Base-by-base conservation (phyloP, 2,888 invertebrate species). In the Theretra japonica region DNA sequence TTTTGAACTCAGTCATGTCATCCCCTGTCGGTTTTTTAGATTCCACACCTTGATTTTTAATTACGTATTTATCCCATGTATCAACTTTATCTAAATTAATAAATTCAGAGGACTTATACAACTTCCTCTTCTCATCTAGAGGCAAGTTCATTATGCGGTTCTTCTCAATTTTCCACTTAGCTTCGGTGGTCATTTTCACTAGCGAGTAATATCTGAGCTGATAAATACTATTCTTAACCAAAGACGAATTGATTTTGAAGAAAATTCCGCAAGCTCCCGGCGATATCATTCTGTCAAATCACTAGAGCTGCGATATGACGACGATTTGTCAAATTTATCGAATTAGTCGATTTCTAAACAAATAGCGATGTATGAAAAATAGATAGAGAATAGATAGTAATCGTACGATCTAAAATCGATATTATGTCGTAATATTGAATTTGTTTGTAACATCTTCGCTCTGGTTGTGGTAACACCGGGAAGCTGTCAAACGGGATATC, bases 51-150 rank as follows among this genome's bases (percentile, higher is more conserved):
- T 88, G 86, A 75, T 90, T 81, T 80, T 89, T 85, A 74, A 84
- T 74, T 70, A 92, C 89, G 79, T 95, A 95, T 74, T 92, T 89
- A 60, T 84, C 80, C 96, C 96, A 96, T 25, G 95, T 92, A 57
- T 93, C 91, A 70, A 97, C 89, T 74, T 92, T 83, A 58, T 94
- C 87, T 3, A 95, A 72, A 53, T 84, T 88, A 25, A 91, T 86
- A 70, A 88, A 93, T 50, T 91, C 88, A 56, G 86, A 84, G 3
- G 83, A 81, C 78, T 90, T 95, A 77, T 95, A 95, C 33, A 90
- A 79, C 75, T 93, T 91, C 72, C 95, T 90, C 85, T 95, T 96
- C 50, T 96, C 95, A 59, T 94, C 93, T 57, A 91, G 56, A 0
- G 93, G 82, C 92, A 96, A 90, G 6, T 85, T 85, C 48, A 96